Base-by-base conservation (phyloP, 2,113 vertebrate species). In the Sigmodon hispidus region DNA sequence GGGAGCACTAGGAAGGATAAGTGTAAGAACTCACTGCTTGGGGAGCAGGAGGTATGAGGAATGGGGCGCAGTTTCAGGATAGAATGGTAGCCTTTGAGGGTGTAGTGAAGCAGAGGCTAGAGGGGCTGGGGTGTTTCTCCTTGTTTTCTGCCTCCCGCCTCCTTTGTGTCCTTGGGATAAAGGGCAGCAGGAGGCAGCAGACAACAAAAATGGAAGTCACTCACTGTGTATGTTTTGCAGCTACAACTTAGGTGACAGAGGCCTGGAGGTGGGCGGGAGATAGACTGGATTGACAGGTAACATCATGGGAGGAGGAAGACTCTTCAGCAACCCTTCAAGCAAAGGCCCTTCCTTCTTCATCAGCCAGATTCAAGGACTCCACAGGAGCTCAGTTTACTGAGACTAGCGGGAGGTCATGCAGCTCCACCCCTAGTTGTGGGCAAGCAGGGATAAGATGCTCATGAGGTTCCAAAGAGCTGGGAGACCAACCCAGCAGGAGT, bases 181-280 rank as follows among this genome's bases (percentile, higher is more conserved):
- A 40, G 26, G 65, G 0, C 5, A 13, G 1, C 19, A 40, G 75
- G 50, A 17, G 61, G 17, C 50, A 22, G 50, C 36, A 50, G n/a
- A 21, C 77, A 45, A 22, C 75, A 50, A 67, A 22, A 19, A 26
- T 2, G 12, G n/a, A 45, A 22, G 48, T 4, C 31, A 0, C 31
- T 31, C 34, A 31, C 84, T 52, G 9, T 85, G 75, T 91, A 43
- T 55, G 22, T 57, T 17, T 63, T 7, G 15, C 19, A 70, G 11
- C 8, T 4, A 15, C 13, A 57, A 80, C 10, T n/a, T 15, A 12
- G 21, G 19, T 36, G 40, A 57, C 48, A 79, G 45, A 55, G 72
- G 7, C 1, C n/a, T 29, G 36, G 34, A 10, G 5, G 5, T 45
- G 11, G 61, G 4, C 0, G 0, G 26, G 15, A 34, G 83, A 67